A percentile compares a stretch with the other conserved stretches of the same genome.
Evolutionary conservation across 2,797 vertebrate genomes (phyloP).

Genomic region (Sarcoramphus papa): DNA sequence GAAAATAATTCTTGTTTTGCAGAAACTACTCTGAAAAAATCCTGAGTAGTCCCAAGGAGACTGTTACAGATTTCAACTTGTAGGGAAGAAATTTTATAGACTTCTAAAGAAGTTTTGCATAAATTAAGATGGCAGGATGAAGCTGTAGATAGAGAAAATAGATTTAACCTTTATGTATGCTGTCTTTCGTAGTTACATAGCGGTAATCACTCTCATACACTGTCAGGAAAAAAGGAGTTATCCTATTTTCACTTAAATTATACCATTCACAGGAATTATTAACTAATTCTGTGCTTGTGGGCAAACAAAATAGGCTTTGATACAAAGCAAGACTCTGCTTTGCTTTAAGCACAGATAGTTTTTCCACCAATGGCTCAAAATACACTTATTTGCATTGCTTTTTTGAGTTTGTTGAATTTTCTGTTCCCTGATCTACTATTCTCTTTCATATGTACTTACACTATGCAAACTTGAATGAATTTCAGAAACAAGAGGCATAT

Average conservation of each 20-base stretch:
- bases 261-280: neutral
- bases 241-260: neutral
- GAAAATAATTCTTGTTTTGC: neutral
- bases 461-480: neutral
- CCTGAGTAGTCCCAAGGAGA: neutral
- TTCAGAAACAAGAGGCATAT: neutral
- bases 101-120: neutral
- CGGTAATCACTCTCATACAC: neutral
- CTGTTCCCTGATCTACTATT: neutral
- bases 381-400: neutral
- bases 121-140: neutral
- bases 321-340: neutral
- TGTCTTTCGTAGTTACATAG: neutral
- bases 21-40: neutral
- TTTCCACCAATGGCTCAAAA: neutral
- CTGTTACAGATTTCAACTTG: neutral
- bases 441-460: neutral
- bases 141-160: neutral
- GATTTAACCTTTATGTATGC: neutral
- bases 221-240: neutral
- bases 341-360: neutral
- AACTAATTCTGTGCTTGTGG: neutral
- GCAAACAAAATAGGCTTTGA: neutral
- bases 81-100: neutral
- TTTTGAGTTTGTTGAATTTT: neutral